A percentile compares a stretch with the other conserved stretches of the same genome.
Evolutionary conservation across 2,113 vertebrate species (phyloP).

Genomic region (Cryptomyrus ogoouensis): DNA sequence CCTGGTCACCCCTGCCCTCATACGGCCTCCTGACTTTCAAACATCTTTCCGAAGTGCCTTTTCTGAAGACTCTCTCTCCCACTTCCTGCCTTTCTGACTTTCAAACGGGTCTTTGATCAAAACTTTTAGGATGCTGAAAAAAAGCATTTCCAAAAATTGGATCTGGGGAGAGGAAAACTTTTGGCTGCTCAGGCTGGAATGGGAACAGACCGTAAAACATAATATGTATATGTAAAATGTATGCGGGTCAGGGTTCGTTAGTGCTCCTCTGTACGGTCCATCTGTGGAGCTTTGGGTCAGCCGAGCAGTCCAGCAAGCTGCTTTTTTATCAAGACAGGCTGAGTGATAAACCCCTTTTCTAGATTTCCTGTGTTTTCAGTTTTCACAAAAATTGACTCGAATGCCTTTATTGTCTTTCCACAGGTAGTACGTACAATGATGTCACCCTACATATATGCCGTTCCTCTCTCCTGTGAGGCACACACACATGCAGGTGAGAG

Average conservation of each 20-base stretch:
- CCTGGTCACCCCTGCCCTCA: background rate
- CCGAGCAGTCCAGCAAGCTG: no score
- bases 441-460: background rate
- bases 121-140: background rate
- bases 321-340: no score
- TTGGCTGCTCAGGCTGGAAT: background rate
- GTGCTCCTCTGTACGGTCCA: background rate
- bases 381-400: background rate
- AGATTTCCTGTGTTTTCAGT: background rate
- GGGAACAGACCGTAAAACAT: background rate
- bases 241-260: background rate
- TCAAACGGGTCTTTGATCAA: background rate
- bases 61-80: background rate
- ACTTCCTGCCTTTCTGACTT: background rate
- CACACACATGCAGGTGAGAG: background rate
- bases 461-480: no score
- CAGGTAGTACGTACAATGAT: background rate
- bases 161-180: background rate
- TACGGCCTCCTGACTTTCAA: background rate
- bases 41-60: background rate
- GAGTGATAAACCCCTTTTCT: background rate
- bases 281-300: background rate
- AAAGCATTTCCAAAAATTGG: background rate
- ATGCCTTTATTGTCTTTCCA: background rate
- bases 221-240: no score